phyloP scores from a whole-genome alignment of 2,113 vertebrate species.

The Xenotilapia caudafasciata region DNA sequence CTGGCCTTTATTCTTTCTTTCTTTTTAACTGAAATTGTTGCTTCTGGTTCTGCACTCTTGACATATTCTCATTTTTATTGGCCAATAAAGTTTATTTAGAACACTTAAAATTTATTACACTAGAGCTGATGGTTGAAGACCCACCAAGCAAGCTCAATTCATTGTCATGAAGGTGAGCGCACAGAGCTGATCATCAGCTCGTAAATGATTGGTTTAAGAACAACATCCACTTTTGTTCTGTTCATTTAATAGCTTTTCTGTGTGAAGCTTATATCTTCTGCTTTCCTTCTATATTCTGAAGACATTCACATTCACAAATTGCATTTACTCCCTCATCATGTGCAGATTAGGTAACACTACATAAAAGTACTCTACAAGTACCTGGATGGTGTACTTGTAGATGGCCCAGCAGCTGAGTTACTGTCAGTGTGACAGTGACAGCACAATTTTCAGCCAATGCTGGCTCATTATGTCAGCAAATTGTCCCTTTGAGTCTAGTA shows the following conservation, averaged over 20 bases:
- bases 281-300: background rate
- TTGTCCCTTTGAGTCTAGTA: background rate
- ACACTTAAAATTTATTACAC: background rate
- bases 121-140: background rate
- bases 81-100: background rate
- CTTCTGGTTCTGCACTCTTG: background rate
- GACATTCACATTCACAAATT: background rate
- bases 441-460: background rate
- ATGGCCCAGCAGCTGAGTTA: background rate
- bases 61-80: background rate
- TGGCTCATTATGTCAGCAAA: background rate
- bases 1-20: background rate
- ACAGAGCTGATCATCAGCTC: background rate
- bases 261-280: background rate
- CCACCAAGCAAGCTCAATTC: background rate
- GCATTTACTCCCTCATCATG: background rate
- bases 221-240: background rate
- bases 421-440: background rate
- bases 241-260: background rate
- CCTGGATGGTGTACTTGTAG: background rate
- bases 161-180: background rate
- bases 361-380: background rate
- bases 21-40: background rate
- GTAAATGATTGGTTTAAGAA: background rate
- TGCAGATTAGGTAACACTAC: background rate